Conservation (phyloP, 53 echinoderm and acorn worm species). For the Holothuria scabra region DNA sequence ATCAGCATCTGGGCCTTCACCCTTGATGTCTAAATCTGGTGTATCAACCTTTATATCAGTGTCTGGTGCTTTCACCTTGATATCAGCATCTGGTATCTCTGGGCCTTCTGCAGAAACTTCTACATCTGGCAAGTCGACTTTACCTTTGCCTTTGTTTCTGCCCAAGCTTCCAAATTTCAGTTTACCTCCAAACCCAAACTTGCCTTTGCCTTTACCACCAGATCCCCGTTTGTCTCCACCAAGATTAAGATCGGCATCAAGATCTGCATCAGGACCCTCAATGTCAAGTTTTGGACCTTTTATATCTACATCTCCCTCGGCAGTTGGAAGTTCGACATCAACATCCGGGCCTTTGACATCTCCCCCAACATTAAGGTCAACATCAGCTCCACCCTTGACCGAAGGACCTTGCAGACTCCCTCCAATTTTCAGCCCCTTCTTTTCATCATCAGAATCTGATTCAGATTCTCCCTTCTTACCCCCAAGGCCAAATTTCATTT, state of each 20-base stretch:
- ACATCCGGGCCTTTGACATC: not conserved
- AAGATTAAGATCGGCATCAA: slow-evolving; percentile 31
- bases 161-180: slow-evolving; percentile 44
- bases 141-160: slow-evolving; percentile 33
- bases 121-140: slow-evolving; percentile 50
- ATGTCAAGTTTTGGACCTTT: slow-evolving; percentile 19
- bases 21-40: slow-evolving; percentile 39
- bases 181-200: slow-evolving; percentile 65
- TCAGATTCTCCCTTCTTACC: slow-evolving; percentile 25
- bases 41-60: slow-evolving; percentile 51
- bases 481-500: slow-evolving; percentile 52
- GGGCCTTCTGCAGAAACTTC: slow-evolving; percentile 63
- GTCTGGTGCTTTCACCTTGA: slow-evolving; percentile 53
- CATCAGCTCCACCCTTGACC: slow-evolving; percentile 39
- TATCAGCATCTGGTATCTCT: slow-evolving; percentile 58
- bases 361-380: slow-evolving; percentile 34
- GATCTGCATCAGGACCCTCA: slow-evolving; percentile 39
- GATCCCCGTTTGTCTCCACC: slow-evolving; percentile 12
- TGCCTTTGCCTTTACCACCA: slow-evolving; percentile 46
- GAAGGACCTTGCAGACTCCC: slow-evolving; percentile 37
- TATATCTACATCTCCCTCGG: slow-evolving; percentile 29
- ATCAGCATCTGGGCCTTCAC: slow-evolving; percentile 57
- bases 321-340: slow-evolving; percentile 12
- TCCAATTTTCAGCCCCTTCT: slow-evolving; percentile 49
- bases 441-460: slow-evolving; percentile 52